Evolutionary conservation across 2,113 vertebrate genomes (phyloP).

Genomic region (Atractosteus spatula): DNA sequence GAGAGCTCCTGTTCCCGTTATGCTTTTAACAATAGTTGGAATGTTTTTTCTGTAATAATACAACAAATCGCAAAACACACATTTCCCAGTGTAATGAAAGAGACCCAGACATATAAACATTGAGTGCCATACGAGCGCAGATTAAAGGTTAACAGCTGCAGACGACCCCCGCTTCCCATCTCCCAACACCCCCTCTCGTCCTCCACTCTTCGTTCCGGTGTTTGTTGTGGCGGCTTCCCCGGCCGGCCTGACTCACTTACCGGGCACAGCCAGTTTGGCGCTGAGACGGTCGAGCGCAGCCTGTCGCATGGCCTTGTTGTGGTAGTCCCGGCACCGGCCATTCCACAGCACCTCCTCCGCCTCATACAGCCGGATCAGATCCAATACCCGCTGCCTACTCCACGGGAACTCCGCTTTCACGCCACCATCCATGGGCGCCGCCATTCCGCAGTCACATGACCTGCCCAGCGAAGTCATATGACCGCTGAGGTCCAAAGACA

Average conservation of each 20-base stretch:
- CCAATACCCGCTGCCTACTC: constrained; percentile 5
- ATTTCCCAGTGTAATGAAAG: no score
- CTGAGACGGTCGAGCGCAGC: constrained; percentile 7
- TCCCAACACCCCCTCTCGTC: background rate
- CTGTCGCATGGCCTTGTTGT: constrained; percentile 14
- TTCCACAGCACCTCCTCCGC: constrained; percentile 15
- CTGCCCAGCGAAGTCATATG: background rate
- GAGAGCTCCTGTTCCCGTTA: no score
- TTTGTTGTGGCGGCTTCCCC: background rate
- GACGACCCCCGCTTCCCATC: no score
- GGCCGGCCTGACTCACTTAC: background rate
- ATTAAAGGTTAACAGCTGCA: no score
- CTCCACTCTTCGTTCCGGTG: background rate
- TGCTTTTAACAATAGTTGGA: no score
- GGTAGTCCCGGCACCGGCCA: constrained; percentile 11
- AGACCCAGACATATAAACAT: background rate
- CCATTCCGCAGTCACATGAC: constrained; percentile 12
- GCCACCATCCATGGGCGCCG: constrained; percentile 1
- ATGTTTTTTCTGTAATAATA: no score
- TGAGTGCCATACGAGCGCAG: no score
- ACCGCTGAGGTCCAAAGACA: background rate
- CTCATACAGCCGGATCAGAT: constrained; percentile 15
- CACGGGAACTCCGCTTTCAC: constrained; percentile 12
- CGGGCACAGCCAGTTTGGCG: constrained; percentile 4
- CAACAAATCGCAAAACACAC: no score